A percentile compares a stretch with the other conserved stretches of the same genome.
Evolutionary conservation across 2,888 invertebrate species (phyloP).

Genomic region (Andricus quercusramuli): DNA sequence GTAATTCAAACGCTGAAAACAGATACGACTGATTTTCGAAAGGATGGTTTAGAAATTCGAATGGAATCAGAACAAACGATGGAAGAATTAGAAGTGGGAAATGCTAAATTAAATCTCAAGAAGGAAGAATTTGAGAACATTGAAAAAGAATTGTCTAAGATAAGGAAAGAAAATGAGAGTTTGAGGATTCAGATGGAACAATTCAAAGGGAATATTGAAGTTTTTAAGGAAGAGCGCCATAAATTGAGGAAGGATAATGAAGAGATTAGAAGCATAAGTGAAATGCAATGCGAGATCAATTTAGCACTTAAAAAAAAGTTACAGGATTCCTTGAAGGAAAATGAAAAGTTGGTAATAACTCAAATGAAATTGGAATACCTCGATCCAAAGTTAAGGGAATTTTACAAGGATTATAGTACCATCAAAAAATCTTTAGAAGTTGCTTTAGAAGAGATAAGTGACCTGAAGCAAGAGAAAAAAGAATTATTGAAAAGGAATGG

Average conservation of each 20-base stretch:
- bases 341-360: background rate
- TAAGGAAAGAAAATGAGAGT: background rate
- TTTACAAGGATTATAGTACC: background rate
- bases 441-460: background rate
- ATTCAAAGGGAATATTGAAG: background rate
- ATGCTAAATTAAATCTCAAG: background rate
- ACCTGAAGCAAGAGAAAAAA: background rate
- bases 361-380: background rate
- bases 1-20: background rate
- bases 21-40: background rate
- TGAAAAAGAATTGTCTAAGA: background rate
- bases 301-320: background rate
- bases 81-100: background rate
- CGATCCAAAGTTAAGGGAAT: slow-evolving; percentile 10
- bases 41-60: background rate
- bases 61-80: background rate
- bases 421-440: background rate
- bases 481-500: background rate
- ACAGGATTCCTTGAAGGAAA: slow-evolving; percentile 12
- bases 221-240: background rate
- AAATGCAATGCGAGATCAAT: slow-evolving; percentile 5
- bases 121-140: background rate
- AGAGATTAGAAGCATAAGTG: slow-evolving; percentile 5
- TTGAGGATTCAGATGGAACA: background rate
- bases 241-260: slow-evolving; percentile 11